Conservation (phyloP, 2,888 invertebrate species). For the Choristoneura rosaceana region DNA sequence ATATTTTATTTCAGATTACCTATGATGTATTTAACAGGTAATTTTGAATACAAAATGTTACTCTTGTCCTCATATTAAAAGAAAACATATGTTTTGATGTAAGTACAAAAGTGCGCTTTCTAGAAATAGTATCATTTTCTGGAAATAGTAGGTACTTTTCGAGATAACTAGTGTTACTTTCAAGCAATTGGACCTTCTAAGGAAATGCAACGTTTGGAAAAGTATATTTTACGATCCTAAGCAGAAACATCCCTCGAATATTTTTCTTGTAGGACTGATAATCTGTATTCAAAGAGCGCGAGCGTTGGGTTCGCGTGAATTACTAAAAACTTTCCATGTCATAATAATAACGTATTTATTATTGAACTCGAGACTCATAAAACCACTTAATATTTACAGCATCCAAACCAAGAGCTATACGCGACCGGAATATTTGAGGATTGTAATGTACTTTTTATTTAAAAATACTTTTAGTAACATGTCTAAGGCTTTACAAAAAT, state of each 20-base stretch:
- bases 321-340: constrained; percentile 15
- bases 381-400: constrained; percentile 36
- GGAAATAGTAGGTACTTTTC: too few relatives aligned
- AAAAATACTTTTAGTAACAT: background rate
- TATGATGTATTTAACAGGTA: too few relatives aligned
- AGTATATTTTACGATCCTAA: too few relatives aligned
- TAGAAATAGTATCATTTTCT: too few relatives aligned
- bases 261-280: background rate
- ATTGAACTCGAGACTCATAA: constrained; percentile 21
- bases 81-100: too few relatives aligned
- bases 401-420: constrained; percentile 20
- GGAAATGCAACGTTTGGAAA: too few relatives aligned
- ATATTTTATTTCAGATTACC: too few relatives aligned
- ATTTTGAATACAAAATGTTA: too few relatives aligned
- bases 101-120: too few relatives aligned
- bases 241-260: background rate
- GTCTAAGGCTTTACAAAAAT: background rate
- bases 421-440: constrained; percentile 26
- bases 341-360: constrained; percentile 14
- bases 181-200: too few relatives aligned
- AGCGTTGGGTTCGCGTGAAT: background rate
- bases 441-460: constrained; percentile 8
- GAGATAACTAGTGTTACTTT: too few relatives aligned
- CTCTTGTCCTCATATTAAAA: too few relatives aligned
- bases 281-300: background rate